Evolutionary conservation across 1,140 invertebrate genomes (phyloP).

Genomic region (Venturia canescens): DNA sequence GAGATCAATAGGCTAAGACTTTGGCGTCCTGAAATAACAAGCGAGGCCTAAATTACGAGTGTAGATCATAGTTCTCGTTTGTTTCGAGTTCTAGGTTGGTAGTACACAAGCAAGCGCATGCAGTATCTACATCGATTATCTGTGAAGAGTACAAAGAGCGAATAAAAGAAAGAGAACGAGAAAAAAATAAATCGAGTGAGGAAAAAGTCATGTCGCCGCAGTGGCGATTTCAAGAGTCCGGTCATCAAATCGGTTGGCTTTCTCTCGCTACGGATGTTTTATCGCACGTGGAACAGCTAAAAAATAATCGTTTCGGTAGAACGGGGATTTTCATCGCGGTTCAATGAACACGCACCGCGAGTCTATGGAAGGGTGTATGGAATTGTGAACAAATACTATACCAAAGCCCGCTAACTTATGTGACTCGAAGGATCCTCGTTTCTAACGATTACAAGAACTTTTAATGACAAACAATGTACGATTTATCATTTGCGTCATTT

Average conservation of each 20-base stretch:
- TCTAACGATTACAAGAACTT: neutral
- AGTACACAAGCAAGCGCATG: neutral
- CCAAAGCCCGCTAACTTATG: too few relatives aligned
- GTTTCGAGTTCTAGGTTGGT: neutral
- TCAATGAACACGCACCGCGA: neutral
- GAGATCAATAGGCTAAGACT: neutral
- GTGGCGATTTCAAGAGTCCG: neutral
- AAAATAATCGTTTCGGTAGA: neutral
- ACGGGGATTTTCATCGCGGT: neutral
- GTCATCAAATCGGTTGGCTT: conserved; percentile 6
- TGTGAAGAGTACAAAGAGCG: too few relatives aligned
- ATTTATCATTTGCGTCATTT: neutral
- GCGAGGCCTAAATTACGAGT: neutral
- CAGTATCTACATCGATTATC: neutral
- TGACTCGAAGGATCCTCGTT: too few relatives aligned
- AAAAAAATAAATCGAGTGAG: too few relatives aligned
- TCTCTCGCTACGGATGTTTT: conserved; percentile 15
- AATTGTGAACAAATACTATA: neutral
- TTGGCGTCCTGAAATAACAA: neutral
- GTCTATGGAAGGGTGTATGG: neutral
- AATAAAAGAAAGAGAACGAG: too few relatives aligned
- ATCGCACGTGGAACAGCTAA: conserved; percentile 8
- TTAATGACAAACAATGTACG: neutral
- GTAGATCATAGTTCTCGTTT: neutral
- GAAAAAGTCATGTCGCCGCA: too few relatives aligned